Base-by-base conservation (phyloP, 2,797 vertebrate species). In the Bradypodion ventrale region DNA sequence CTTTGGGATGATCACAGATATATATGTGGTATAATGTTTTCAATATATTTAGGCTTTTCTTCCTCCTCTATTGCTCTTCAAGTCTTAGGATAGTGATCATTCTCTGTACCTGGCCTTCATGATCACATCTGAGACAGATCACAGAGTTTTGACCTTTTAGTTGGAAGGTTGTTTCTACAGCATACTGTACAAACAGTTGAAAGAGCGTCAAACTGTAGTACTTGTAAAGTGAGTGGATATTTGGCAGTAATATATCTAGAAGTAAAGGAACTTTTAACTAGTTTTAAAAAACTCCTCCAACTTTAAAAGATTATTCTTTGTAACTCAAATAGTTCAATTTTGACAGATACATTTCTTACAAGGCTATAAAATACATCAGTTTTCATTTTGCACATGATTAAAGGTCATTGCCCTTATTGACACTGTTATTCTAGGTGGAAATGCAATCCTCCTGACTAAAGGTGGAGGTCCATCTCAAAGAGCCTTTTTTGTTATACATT, bases 291-390 rank as follows among this genome's bases (percentile, higher is more conserved):
- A 82, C 79, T 85, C 60, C 42, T 75, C 44, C 74, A 37, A 81
- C 72, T 83, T 81, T 62, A 86, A 78, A 68, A 21, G 62, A 73
- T 80, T 56, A 13, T 65, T 83, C 66, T 87, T 69, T 87, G 81
- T 21, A 68, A 40, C 85, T 87, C 83, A 70, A 10, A 27, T 56
- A 35, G 62, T 83, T 79, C 72, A 13, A 49, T 0, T 87, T 87
- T 74, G 37, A 72, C 62, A n/a, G 19, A 0, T 35, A 66, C 4
- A 35, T 29, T 66, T 66, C 32, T 42, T 68, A 2, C 5, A 70
- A 86, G n/a, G 62, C 76, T 63, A 72, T 56, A n/a, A 78, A 77
- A 81, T 75, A 1, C 15, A 1, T 65, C 27, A 25, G 8, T 76
- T 56, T 60, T 82, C 62, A 52, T 1, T 37, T 80, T 81, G 66